Percentiles rank a stretch among this genome's conserved stretches.
These are phyloP conservation scores for Eumacrocentrus americanus DNA, from an alignment of 2,888 invertebrate genomes.

Conservation along the genomic window DNA sequence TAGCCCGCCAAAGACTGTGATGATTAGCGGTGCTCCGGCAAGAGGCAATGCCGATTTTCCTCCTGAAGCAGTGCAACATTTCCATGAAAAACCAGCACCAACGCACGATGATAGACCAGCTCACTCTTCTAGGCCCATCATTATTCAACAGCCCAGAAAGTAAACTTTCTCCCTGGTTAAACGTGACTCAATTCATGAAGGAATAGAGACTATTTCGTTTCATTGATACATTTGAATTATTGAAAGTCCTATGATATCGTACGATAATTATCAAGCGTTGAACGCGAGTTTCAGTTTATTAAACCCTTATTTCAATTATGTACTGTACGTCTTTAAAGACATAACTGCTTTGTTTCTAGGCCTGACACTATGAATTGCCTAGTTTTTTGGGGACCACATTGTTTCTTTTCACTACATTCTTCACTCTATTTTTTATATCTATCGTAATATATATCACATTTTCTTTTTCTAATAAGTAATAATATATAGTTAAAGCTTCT, in stretches of 20 bases:
- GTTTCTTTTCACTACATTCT: conserved; percentile 21
- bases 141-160: conserved; percentile 90
- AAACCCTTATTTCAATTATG: conserved; percentile 5
- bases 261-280: neutral
- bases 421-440: no score
- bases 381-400: conserved; percentile 35
- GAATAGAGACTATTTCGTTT: no score
- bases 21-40: conserved; percentile 80
- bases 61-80: conserved; percentile 83
- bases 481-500: neutral
- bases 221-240: no score
- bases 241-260: neutral
- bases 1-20: conserved; percentile 77
- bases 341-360: no score
- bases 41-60: conserved; percentile 88
- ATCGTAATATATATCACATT: no score
- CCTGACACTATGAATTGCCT: neutral
- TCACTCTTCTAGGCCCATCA: conserved; percentile 68
- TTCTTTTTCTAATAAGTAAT: no score
- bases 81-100: conserved; percentile 80
- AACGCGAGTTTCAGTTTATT: neutral
- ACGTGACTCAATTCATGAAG: no score
- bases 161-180: no score
- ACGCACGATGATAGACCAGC: conserved; percentile 66
- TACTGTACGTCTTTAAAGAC: no score